A percentile compares a stretch with the other conserved stretches of the same genome.
phyloP scores from a whole-genome alignment of 2,888 invertebrate genomes.

The Apodemia duryi region DNA sequence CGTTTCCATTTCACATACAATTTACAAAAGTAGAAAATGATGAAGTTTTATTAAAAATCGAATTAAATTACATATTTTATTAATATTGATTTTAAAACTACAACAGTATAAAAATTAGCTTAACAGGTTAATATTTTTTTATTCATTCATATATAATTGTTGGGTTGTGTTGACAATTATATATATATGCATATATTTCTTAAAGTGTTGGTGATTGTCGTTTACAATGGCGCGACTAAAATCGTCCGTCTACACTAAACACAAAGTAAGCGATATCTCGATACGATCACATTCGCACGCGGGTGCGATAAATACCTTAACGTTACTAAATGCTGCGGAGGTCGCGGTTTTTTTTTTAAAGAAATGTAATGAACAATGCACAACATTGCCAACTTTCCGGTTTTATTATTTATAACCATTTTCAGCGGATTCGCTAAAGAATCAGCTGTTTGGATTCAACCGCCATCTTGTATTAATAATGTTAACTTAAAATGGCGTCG shows the following conservation, averaged over 20 bases:
- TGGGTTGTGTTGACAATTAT: no score
- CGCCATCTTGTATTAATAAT: constrained; percentile 43
- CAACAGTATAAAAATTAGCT: no score
- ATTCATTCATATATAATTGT: background rate
- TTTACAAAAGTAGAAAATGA: no score
- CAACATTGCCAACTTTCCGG: constrained; percentile 61
- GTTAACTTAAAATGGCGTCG: constrained; percentile 47
- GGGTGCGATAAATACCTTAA: constrained; percentile 53
- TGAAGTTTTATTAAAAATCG: no score
- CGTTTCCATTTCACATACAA: no score
- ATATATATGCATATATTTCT: no score
- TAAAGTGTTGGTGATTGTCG: background rate
- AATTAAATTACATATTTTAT: no score
- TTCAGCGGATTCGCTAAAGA: constrained; percentile 57
- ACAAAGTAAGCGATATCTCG: constrained; percentile 57
- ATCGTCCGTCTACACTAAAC: background rate
- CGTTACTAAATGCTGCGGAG: constrained; percentile 54
- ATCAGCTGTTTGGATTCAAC: constrained; percentile 65
- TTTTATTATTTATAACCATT: constrained; percentile 51
- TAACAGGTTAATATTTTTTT: background rate
- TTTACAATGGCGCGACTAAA: background rate
- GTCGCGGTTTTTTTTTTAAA: constrained; percentile 49
- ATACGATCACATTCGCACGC: constrained; percentile 62
- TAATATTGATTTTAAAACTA: no score
- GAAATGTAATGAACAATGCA: constrained; percentile 64